These are phyloP conservation scores for Corythoichthys haematopterus DNA, from an alignment of 2,113 vertebrate species.

Conservation along the genomic window DNA sequence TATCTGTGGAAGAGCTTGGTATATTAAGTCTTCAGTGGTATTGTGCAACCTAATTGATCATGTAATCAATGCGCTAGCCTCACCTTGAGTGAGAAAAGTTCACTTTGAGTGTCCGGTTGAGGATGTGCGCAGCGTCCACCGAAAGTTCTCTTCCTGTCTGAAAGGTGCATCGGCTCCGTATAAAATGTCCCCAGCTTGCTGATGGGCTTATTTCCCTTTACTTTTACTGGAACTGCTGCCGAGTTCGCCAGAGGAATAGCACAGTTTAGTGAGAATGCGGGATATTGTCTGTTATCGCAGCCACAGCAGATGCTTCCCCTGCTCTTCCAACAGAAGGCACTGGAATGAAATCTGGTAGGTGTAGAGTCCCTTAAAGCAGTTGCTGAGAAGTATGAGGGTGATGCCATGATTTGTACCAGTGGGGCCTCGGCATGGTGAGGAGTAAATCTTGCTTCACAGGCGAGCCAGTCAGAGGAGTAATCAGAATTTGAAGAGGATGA, in stretches of 20 bases:
- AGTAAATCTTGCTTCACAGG: constrained; percentile 33
- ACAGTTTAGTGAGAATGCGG: not conserved
- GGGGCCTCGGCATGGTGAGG: not conserved
- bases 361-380: constrained; percentile 9
- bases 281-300: not conserved
- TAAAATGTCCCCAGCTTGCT: constrained; percentile 2
- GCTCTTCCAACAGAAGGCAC: not conserved
- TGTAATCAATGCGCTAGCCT: constrained; percentile 6
- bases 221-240: not conserved
- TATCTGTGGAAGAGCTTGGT: no score
- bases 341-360: not conserved
- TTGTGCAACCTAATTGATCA: not conserved
- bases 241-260: not conserved
- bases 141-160: constrained; percentile 13
- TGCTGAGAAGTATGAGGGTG: not conserved
- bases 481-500: constrained; percentile 50
- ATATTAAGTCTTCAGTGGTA: no score
- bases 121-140: not conserved
- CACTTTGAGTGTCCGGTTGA: constrained; percentile 11
- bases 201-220: constrained; percentile 15
- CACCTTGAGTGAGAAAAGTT: constrained; percentile 53
- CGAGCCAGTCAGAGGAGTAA: constrained; percentile 48
- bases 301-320: not conserved
- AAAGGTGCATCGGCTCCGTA: not conserved
- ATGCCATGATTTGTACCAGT: not conserved